phyloP scores from a whole-genome alignment of 1,140 invertebrate genomes.

The Drosophila pseudoobscura region DNA sequence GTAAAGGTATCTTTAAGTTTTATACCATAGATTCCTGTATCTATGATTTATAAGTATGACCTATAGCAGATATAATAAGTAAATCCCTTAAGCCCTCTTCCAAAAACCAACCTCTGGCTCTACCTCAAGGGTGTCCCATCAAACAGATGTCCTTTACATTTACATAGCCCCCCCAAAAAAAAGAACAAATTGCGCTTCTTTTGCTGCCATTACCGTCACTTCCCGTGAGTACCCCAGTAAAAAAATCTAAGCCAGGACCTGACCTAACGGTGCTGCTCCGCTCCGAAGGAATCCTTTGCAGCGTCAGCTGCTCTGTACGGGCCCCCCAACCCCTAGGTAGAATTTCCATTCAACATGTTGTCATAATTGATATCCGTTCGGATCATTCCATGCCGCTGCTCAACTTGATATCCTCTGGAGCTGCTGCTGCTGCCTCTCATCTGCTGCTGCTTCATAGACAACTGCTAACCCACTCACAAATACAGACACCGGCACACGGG shows the following conservation, averaged over 20 bases:
- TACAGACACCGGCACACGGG: not conserved
- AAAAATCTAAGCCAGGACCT: conserved; percentile 46
- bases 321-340: conserved; percentile 19
- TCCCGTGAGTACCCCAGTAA: not conserved
- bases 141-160: conserved; percentile 28
- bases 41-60: too few species aligned
- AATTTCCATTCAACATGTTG: conserved; percentile 44
- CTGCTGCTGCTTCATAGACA: conserved; percentile 26
- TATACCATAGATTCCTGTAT: too few species aligned
- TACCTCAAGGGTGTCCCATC: not conserved
- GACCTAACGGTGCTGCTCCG: conserved; percentile 64
- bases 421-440: too few species aligned
- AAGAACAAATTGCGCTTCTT: not conserved
- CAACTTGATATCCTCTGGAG: conserved; percentile 36
- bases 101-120: too few species aligned
- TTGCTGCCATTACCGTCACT: conserved; percentile 7
- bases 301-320: conserved; percentile 51
- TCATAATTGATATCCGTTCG: conserved; percentile 72
- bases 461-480: conserved; percentile 55
- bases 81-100: too few species aligned
- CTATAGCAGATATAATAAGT: too few species aligned
- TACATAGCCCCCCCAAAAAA: conserved; percentile 17
- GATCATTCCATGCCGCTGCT: conserved; percentile 21
- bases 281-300: conserved; percentile 54
- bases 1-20: too few species aligned